Conservation (phyloP, 2,113 vertebrate species). For the Sterna hirundo region DNA sequence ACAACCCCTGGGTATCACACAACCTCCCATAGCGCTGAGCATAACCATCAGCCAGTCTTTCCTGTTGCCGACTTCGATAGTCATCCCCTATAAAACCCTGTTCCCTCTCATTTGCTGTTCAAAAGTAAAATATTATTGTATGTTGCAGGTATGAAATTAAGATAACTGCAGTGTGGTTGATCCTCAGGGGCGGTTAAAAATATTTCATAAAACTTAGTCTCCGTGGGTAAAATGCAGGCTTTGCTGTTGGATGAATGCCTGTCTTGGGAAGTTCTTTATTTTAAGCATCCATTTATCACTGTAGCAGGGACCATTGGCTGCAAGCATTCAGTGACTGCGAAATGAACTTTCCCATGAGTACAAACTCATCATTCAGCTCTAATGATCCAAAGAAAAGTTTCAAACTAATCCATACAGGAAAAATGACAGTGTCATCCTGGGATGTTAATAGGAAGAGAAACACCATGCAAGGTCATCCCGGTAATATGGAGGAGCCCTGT, state of each 20-base stretch:
- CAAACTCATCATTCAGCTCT: slow-evolving; percentile 18
- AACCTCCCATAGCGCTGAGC: neutral
- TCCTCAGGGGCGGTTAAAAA: neutral
- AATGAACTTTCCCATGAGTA: neutral
- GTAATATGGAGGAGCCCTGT: neutral
- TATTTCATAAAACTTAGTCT: neutral
- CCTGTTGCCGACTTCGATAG: neutral
- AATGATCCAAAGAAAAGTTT: slow-evolving; percentile 11
- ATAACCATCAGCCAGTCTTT: neutral
- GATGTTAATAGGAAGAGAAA: neutral
- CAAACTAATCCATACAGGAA: neutral
- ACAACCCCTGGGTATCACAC: fast-evolving
- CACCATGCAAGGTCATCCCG: neutral
- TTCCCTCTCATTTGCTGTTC: neutral
- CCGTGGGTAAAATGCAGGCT: neutral
- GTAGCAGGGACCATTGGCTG: neutral
- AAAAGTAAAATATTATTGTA: neutral
- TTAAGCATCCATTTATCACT: slow-evolving; percentile 8
- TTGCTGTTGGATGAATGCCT: neutral
- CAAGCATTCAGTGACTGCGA: neutral
- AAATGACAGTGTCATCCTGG: neutral
- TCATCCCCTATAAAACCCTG: neutral
- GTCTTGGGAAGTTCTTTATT: slow-evolving; percentile 10
- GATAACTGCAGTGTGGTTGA: neutral
- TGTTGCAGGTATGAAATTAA: neutral